A percentile compares a stretch with the other conserved stretches of the same genome.
Evolutionary conservation across 2,797 vertebrate species (phyloP).

Genomic region (Clarias platycephalus): DNA sequence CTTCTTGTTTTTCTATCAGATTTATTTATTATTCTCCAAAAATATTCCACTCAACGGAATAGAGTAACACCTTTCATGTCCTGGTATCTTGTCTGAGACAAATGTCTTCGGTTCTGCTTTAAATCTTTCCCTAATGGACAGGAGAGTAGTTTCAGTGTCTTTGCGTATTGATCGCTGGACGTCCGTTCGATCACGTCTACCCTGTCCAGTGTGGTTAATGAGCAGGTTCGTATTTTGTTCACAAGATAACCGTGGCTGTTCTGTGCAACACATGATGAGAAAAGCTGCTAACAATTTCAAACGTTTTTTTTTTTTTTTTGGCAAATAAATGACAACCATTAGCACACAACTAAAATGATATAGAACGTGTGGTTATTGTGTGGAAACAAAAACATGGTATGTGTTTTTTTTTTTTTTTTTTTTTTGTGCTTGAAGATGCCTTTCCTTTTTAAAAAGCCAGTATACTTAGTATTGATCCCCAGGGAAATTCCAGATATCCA

Average conservation of each 20-base stretch:
- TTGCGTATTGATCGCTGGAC: background rate
- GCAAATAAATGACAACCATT: conserved; percentile 54
- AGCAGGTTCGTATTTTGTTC: conserved; percentile 17
- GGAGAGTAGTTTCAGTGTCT: conserved; percentile 21
- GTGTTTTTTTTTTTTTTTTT: too few species aligned
- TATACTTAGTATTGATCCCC: too few species aligned
- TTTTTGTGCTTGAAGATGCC: background rate
- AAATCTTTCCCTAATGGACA: conserved; percentile 4
- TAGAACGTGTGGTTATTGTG: background rate
- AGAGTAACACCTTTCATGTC: background rate
- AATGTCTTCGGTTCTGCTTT: conserved; percentile 2
- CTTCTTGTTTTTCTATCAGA: background rate
- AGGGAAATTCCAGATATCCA: too few species aligned
- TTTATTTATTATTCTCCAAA: conserved; percentile 47
- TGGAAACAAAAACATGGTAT: background rate
- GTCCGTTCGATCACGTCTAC: background rate
- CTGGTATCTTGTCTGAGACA: conserved; percentile 11
- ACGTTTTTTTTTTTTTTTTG: background rate
- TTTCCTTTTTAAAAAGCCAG: background rate
- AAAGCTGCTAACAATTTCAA: conserved; percentile 57
- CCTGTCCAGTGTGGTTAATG: conserved; percentile 33
- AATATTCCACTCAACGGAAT: conserved; percentile 24
- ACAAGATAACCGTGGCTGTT: conserved; percentile 39
- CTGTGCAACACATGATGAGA: conserved; percentile 38
- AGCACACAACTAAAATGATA: conserved; percentile 24